Conservation (phyloP, 2,113 vertebrate genomes). For the Planiliza haematocheilus region DNA sequence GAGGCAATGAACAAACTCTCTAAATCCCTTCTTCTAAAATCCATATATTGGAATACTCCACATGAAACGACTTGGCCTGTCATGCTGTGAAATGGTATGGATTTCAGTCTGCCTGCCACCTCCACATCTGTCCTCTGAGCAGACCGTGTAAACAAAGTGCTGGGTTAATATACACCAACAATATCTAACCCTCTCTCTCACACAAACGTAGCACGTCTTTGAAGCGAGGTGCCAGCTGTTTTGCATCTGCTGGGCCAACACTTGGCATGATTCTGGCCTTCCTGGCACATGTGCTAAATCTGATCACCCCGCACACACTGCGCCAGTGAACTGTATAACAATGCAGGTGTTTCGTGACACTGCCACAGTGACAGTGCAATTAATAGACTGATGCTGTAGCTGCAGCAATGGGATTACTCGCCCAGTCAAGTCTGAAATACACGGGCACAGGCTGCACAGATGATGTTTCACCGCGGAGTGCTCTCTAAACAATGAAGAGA, state of each 20-base stretch:
- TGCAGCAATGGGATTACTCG: slow-evolving; percentile 68
- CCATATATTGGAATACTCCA: slow-evolving; percentile 46
- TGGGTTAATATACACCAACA: no score
- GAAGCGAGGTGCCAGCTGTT: slow-evolving; percentile 77
- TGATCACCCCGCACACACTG: slow-evolving; percentile 59
- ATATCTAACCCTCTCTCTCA: background rate
- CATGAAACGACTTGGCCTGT: slow-evolving; percentile 24
- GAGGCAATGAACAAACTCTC: slow-evolving; percentile 37
- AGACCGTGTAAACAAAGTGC: no score
- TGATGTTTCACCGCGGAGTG: slow-evolving; percentile 48
- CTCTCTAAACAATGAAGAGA: slow-evolving; percentile 29
- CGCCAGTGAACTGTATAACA: slow-evolving; percentile 66
- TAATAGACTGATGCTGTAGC: slow-evolving; percentile 72
- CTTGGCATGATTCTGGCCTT: slow-evolving; percentile 59
- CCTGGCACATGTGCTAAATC: slow-evolving; percentile 67
- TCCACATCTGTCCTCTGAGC: slow-evolving; percentile 24
- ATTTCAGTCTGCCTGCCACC: slow-evolving; percentile 21
- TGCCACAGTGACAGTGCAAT: slow-evolving; percentile 70
- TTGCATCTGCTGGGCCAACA: slow-evolving; percentile 73
- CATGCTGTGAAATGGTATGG: slow-evolving; percentile 21
- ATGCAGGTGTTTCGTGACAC: slow-evolving; percentile 74
- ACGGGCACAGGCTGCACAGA: slow-evolving; percentile 34
- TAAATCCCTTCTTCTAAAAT: slow-evolving; percentile 30
- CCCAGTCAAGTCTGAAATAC: slow-evolving; percentile 69
- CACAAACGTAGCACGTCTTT: slow-evolving; percentile 51